Conservation (phyloP, 2,113 vertebrate genomes). For the Pteropus alecto region DNA sequence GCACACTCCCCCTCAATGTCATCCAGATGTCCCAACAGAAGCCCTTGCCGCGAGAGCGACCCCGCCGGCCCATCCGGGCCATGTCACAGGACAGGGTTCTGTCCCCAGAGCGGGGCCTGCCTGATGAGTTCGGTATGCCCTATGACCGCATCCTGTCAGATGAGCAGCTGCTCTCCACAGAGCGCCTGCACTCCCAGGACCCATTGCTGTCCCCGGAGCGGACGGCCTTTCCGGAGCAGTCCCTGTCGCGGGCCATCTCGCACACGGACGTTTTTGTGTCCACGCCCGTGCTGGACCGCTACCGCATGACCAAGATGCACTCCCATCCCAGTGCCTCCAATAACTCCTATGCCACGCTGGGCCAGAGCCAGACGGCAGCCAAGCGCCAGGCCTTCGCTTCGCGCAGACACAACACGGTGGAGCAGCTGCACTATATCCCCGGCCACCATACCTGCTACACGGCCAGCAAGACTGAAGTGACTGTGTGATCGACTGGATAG, state of each 20-base stretch:
- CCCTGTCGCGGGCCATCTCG: constrained; percentile 94
- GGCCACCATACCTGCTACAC: constrained; percentile 97
- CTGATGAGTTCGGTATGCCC: constrained; percentile 90
- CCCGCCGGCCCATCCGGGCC: constrained; percentile 93
- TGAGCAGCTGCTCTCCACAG: constrained; percentile 93
- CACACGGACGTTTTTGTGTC: constrained; percentile 98
- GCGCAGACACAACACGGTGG: constrained; percentile 96
- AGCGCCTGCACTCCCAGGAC: constrained; percentile 96
- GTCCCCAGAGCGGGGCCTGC: constrained; percentile 87
- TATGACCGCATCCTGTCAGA: constrained; percentile 95
- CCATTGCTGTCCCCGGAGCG: constrained; percentile 96
- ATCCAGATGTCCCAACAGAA: constrained; percentile 95
- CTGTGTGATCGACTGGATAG: constrained; percentile 87
- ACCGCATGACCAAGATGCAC: constrained; percentile 99
- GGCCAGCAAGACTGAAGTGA: constrained; percentile 99
- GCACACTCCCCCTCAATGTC: constrained; percentile 96
- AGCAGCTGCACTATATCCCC: constrained; percentile 96
- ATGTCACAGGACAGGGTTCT: constrained; percentile 98
- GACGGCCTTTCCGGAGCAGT: constrained; percentile 91
- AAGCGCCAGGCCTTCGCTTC: constrained; percentile 98
- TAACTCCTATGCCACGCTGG: constrained; percentile 95
- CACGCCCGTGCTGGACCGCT: constrained; percentile 95
- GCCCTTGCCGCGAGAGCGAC: constrained; percentile 89
- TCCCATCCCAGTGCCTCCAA: constrained; percentile 98
- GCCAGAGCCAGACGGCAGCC: constrained; percentile 92